Evolutionary conservation across 2,113 vertebrate species (phyloP).

Genomic region (Psephotus haematonotus): DNA sequence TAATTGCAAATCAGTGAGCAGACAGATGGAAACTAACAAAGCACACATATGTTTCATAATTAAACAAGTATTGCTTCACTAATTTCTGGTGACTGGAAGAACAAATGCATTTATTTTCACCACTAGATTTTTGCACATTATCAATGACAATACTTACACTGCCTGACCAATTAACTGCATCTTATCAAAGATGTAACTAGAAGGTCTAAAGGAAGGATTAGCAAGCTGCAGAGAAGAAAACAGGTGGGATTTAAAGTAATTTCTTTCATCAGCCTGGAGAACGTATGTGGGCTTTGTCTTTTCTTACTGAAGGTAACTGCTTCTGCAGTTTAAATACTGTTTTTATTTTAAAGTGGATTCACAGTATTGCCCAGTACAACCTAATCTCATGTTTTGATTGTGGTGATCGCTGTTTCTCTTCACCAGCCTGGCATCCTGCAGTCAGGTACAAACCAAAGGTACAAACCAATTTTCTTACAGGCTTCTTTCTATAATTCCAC

Average conservation of each 20-base stretch:
- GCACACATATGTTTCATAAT: slow-evolving; percentile 62
- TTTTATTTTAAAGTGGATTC: not conserved
- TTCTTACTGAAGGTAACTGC: not conserved
- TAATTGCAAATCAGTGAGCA: slow-evolving; percentile 61
- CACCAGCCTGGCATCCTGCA: not conserved
- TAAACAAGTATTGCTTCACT: slow-evolving; percentile 61
- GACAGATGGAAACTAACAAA: slow-evolving; percentile 60
- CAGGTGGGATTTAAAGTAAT: not conserved
- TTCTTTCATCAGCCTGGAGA: not conserved
- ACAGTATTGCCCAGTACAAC: not conserved
- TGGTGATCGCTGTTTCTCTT: not conserved
- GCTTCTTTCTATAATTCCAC: not conserved
- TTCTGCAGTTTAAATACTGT: not conserved
- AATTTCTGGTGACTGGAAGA: slow-evolving; percentile 64
- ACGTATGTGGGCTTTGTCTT: not conserved
- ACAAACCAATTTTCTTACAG: not conserved
- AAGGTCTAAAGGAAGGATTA: not conserved
- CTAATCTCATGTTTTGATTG: not conserved
- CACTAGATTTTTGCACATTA: not conserved
- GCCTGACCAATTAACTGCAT: slow-evolving; percentile 14
- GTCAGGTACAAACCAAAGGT: not conserved
- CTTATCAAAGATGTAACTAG: not conserved
- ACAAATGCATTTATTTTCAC: slow-evolving; percentile 60
- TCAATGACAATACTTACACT: not conserved
- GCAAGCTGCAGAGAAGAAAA: not conserved